Conservation (phyloP, 2,113 vertebrate species). For the Podarcis muralis region DNA sequence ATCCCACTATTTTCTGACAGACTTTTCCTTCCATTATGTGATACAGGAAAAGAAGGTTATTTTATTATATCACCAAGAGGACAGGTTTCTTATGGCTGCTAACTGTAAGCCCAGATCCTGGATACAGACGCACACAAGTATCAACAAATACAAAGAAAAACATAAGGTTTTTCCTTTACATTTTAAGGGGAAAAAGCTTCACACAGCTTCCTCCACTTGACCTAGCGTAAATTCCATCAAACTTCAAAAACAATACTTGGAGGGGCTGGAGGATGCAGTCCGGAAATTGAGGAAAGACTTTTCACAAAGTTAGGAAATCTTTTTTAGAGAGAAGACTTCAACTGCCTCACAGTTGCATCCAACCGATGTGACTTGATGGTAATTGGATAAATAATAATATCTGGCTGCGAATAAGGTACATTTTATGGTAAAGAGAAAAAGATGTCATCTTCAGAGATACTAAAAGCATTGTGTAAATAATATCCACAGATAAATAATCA, state of each 20-base stretch:
- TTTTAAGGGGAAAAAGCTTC: conserved; percentile 62
- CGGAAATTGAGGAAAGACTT: conserved; percentile 81
- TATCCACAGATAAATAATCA: conserved; percentile 73
- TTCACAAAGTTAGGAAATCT: conserved; percentile 80
- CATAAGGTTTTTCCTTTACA: conserved; percentile 71
- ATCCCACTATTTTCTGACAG: conserved; percentile 69
- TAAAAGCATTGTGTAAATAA: conserved; percentile 73
- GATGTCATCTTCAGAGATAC: conserved; percentile 57
- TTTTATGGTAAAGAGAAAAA: conserved; percentile 61
- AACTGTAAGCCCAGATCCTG: conserved; percentile 77
- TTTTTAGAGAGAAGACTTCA: conserved; percentile 70
- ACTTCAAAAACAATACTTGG: conserved; percentile 84
- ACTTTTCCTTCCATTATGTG: conserved; percentile 75
- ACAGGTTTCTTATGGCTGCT: conserved; percentile 56
- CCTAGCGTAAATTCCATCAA: conserved; percentile 81
- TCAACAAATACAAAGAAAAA: conserved; percentile 79
- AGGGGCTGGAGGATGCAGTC: conserved; percentile 80
- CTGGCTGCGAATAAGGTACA: conserved; percentile 64
- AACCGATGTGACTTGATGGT: conserved; percentile 69
- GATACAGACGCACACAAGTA: conserved; percentile 73
- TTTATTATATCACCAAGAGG: conserved; percentile 64
- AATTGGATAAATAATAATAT: conserved; percentile 75
- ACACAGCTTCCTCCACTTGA: conserved; percentile 81
- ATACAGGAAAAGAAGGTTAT: conserved; percentile 79
- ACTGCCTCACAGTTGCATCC: conserved; percentile 68